Base-by-base conservation (phyloP, 2,113 vertebrate genomes). In the Limnothrissa miodon region DNA sequence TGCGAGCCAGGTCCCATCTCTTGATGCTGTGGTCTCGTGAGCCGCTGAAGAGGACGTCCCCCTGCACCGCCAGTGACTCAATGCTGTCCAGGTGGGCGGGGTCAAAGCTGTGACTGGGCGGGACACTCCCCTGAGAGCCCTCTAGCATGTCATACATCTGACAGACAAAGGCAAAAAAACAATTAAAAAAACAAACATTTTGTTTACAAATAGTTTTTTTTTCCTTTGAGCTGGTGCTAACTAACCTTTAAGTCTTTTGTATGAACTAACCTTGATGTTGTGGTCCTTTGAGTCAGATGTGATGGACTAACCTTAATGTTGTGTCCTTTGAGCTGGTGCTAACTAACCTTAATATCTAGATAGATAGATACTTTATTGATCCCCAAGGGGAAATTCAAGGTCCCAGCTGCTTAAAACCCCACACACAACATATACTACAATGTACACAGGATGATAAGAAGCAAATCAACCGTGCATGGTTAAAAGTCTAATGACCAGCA, bases 231-330 rank as follows among this genome's bases (percentile, higher is more conserved):
- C n/a, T n/a, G n/a, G n/a, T n/a, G n/a, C n/a, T n/a, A n/a, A n/a
- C n/a, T n/a, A n/a, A n/a, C n/a, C 45, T 9, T 6, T 4, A 45
- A 45, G 6, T 45, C 45, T 9, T 6, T 11, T 45, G 6, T 45
- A 11, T 45, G 45, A 11, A 45, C 45, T 29, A 93, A 99, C 98
- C 95, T 97, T 99, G 78, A 99, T 93, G 81, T 97, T 97, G 89
- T 97, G 97, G 83, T 99, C 98, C 89, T 98, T 99, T 83, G 97
- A 99, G 84, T 98, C 98, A 23, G 97, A n/a, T n/a, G n/a, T n/a
- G n/a, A n/a, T n/a, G n/a, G n/a, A n/a, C n/a, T n/a, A n/a, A n/a
- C n/a, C n/a, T n/a, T n/a, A n/a, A n/a, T n/a, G n/a, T n/a, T n/a
- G n/a, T n/a, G n/a, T n/a, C n/a, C n/a, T n/a, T n/a, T n/a, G n/a